Conservation (phyloP, 1,140 invertebrate genomes). For the Drosophila lacertosa region DNA sequence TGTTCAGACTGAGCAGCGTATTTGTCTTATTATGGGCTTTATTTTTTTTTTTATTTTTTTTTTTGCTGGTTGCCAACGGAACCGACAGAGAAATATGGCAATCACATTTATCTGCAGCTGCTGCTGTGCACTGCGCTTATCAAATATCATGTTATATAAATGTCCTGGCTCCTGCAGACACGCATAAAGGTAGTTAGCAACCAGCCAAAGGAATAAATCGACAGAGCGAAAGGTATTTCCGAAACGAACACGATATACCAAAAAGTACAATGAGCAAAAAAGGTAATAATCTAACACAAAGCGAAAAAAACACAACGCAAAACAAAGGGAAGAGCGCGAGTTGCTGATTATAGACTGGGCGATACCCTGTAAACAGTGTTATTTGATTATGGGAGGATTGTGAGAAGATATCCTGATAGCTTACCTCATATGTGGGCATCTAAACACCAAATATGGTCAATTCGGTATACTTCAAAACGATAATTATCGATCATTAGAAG, state of each 20-base stretch:
- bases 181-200: conserved; percentile 76
- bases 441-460: no score
- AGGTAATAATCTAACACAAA: conserved; percentile 63
- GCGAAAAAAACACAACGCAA: neutral
- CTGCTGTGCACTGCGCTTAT: conserved; percentile 55
- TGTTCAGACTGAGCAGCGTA: neutral
- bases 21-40: conserved; percentile 28
- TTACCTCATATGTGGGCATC: no score
- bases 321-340: neutral
- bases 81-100: conserved; percentile 53
- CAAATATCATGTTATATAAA: conserved; percentile 70
- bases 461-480: no score
- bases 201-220: conserved; percentile 39
- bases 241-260: conserved; percentile 53
- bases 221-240: conserved; percentile 65
- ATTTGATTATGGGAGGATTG: no score
- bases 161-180: conserved; percentile 54
- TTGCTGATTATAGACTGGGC: neutral
- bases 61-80: conserved; percentile 21
- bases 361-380: neutral
- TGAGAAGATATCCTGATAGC: no score
- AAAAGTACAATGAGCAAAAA: conserved; percentile 64
- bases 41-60: no score
- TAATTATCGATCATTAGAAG: no score
- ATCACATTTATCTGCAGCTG: conserved; percentile 56